phyloP scores from a whole-genome alignment of 2,888 invertebrate genomes.

The Belgica antarctica region DNA sequence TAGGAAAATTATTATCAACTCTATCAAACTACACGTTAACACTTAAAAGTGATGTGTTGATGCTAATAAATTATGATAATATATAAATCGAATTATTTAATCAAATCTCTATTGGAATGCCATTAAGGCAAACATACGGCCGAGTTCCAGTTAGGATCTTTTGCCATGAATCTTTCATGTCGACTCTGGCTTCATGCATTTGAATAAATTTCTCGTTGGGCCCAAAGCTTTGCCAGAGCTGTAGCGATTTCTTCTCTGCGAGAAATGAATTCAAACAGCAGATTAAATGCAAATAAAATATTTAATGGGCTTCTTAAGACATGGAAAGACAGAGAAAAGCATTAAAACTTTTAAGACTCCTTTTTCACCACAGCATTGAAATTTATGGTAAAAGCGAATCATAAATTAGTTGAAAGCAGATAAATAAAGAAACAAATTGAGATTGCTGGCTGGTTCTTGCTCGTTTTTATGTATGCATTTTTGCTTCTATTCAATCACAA shows the following conservation, averaged over 20 bases:
- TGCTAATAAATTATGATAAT: background rate
- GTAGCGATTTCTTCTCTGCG: background rate
- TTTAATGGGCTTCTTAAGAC: conserved; percentile 14
- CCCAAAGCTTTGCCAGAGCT: background rate
- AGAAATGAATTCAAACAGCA: conserved; percentile 13
- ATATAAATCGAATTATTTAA: conserved; percentile 7
- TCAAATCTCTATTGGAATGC: conserved; percentile 6
- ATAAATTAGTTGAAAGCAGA: conserved; percentile 38
- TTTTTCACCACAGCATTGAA: conserved; percentile 23
- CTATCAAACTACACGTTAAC: background rate
- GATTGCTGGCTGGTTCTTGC: conserved; percentile 28
- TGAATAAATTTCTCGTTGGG: conserved; percentile 10
- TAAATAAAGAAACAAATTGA: conserved; percentile 39
- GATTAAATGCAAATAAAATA: conserved; percentile 30
- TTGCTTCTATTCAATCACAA: conserved; percentile 38
- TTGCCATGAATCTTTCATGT: too few relatives aligned
- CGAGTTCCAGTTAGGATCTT: background rate
- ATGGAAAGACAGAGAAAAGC: background rate
- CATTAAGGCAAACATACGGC: background rate
- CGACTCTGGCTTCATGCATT: too few relatives aligned
- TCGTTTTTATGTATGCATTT: conserved; percentile 23
- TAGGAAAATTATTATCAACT: background rate
- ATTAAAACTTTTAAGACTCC: conserved; percentile 16
- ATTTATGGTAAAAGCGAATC: conserved; percentile 41
- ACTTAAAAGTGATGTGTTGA: too few relatives aligned